These are phyloP conservation scores for Diadema setosum DNA, from an alignment of 35 echinoderm and acorn worm genomes.

Conservation along the genomic window DNA sequence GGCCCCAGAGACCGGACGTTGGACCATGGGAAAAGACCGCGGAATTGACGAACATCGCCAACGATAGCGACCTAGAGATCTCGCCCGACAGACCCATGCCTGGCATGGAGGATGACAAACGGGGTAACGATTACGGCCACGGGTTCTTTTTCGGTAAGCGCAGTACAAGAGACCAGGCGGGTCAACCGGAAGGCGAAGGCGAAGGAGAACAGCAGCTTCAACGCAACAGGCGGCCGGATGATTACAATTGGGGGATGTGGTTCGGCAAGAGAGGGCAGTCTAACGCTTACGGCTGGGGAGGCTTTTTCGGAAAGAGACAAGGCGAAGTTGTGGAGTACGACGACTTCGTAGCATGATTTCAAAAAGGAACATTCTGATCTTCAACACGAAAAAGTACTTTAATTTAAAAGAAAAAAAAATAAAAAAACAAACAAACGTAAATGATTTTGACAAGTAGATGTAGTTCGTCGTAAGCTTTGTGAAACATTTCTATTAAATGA, in stretches of 20 bases:
- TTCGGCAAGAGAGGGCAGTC: neutral
- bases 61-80: neutral
- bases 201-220: neutral
- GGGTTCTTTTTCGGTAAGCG: neutral
- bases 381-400: no score
- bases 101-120: neutral
- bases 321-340: neutral
- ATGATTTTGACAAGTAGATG: no score
- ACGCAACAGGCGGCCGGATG: neutral
- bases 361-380: neutral
- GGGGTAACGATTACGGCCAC: neutral
- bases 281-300: neutral
- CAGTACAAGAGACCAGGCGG: neutral
- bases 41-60: neutral
- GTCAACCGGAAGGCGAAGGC: neutral
- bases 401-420: no score
- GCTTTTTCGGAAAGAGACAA: neutral
- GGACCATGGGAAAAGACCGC: neutral
- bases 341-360: conserved; percentile 5
- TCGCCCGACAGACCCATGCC: neutral
- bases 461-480: no score
- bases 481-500: no score
- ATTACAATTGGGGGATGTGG: conserved; percentile 16
- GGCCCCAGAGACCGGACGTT: neutral
- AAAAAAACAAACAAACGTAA: no score